phyloP scores from a whole-genome alignment of 2,797 vertebrate species.

The Vipera latastei region DNA sequence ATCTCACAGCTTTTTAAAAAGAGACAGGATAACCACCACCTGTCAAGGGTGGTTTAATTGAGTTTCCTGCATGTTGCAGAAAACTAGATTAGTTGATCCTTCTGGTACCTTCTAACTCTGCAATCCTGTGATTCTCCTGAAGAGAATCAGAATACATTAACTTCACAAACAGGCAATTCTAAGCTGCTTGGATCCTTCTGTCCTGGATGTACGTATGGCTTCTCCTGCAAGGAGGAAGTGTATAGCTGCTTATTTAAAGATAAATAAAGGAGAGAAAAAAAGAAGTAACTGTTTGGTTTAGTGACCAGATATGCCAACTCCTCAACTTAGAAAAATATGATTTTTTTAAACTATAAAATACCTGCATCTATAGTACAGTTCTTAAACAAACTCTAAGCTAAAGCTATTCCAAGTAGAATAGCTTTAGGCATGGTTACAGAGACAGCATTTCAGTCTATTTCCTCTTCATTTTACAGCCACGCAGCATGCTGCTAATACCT shows the following conservation, averaged over 20 bases:
- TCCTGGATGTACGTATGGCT: background rate
- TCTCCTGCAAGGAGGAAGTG: background rate
- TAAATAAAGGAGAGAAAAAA: background rate
- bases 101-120: too few species aligned
- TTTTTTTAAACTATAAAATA: background rate
- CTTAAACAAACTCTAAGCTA: background rate
- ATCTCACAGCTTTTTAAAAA: too few species aligned
- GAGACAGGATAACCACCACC: too few species aligned
- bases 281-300: background rate
- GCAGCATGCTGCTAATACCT: background rate
- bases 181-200: background rate
- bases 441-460: too few species aligned
- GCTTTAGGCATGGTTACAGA: background rate
- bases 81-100: too few species aligned
- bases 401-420: background rate
- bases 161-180: background rate
- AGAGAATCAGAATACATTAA: background rate
- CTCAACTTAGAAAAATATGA: background rate
- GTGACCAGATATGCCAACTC: background rate
- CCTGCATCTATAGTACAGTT: background rate
- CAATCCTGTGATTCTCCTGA: background rate
- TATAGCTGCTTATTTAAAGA: background rate
- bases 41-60: too few species aligned
- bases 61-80: too few species aligned
- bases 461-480: background rate